Conservation (phyloP, 2,888 invertebrate species). For the Nomada ferruginata region DNA sequence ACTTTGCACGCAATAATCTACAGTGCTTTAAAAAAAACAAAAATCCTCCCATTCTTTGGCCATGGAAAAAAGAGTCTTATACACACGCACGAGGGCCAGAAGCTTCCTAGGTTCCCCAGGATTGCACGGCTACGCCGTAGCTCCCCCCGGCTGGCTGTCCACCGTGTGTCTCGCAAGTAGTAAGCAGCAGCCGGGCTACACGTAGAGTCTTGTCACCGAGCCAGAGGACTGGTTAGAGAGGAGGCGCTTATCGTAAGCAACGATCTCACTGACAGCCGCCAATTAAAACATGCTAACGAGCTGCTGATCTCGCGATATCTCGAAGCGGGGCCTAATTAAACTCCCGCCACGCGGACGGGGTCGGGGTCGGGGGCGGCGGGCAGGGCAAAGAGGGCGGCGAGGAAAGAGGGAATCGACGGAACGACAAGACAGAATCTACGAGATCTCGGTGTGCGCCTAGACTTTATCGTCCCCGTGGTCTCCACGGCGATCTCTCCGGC, state of each 20-base stretch:
- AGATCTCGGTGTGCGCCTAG: constrained; percentile 65
- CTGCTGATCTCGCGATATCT: constrained; percentile 83
- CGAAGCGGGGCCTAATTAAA: constrained; percentile 80
- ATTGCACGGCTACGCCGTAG: constrained; percentile 34
- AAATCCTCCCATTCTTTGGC: neutral
- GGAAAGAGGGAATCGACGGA: constrained; percentile 51
- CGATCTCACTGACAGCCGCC: constrained; percentile 83
- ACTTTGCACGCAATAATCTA: too few species aligned
- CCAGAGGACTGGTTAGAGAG: constrained; percentile 76
- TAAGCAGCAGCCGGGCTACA: constrained; percentile 72
- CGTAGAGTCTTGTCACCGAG: constrained; percentile 78
- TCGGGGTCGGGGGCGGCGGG: constrained; percentile 43
- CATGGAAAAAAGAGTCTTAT: constrained; percentile 48
- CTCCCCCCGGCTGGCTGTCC: constrained; percentile 35
- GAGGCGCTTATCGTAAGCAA: constrained; percentile 79
- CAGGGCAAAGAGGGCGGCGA: constrained; percentile 42
- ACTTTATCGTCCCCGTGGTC: constrained; percentile 60
- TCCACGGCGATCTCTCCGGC: constrained; percentile 58
- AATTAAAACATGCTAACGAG: constrained; percentile 84
- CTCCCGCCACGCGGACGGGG: constrained; percentile 72
- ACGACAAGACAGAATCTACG: constrained; percentile 67
- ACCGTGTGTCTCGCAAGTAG: constrained; percentile 64
- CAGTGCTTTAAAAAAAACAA: neutral
- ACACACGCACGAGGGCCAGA: constrained; percentile 31
- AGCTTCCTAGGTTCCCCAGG: constrained; percentile 57